Conservation (phyloP, 2,113 vertebrate genomes). For the Zonotrichia leucophrys region DNA sequence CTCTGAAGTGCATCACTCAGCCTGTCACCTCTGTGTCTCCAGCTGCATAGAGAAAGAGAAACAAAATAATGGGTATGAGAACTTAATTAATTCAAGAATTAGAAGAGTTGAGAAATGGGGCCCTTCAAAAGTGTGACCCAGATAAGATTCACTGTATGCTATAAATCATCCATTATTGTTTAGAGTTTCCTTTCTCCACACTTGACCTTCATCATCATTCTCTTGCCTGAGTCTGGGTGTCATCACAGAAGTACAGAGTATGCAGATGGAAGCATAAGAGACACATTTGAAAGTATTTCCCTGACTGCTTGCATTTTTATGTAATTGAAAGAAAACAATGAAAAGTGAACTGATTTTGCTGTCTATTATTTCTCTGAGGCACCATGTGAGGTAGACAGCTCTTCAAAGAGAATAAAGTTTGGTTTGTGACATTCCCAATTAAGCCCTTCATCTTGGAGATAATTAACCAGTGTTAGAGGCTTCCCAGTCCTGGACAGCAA, state of each 20-base stretch:
- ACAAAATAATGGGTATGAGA: slow-evolving; percentile 39
- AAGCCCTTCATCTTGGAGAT: slow-evolving; percentile 48
- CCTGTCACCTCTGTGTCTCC: slow-evolving; percentile 14
- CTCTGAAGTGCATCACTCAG: slow-evolving; percentile 69
- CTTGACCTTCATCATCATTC: slow-evolving; percentile 71
- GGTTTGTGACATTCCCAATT: slow-evolving; percentile 53
- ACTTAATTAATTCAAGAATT: slow-evolving; percentile 74
- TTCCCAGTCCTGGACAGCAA: slow-evolving; percentile 60
- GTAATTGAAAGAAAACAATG: slow-evolving; percentile 62
- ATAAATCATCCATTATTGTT: slow-evolving; percentile 64
- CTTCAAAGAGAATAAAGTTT: slow-evolving; percentile 66
- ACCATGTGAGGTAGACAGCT: slow-evolving; percentile 64
- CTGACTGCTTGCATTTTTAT: slow-evolving; percentile 28
- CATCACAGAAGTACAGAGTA: slow-evolving; percentile 51
- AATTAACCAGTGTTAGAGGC: slow-evolving; percentile 60
- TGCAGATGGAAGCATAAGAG: slow-evolving; percentile 21
- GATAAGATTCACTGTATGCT: slow-evolving; percentile 43
- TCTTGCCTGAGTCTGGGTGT: slow-evolving; percentile 40
- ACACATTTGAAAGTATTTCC: slow-evolving; percentile 23
- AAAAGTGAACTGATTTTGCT: slow-evolving; percentile 55
- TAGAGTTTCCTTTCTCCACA: slow-evolving; percentile 57
- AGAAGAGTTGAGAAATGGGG: slow-evolving; percentile 46
- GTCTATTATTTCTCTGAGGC: slow-evolving; percentile 63
- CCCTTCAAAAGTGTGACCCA: slow-evolving; percentile 51
- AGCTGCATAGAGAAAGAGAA: slow-evolving; percentile 48